These are phyloP conservation scores for Timandra comae DNA, from an alignment of 2,888 invertebrate species.

Conservation along the genomic window DNA sequence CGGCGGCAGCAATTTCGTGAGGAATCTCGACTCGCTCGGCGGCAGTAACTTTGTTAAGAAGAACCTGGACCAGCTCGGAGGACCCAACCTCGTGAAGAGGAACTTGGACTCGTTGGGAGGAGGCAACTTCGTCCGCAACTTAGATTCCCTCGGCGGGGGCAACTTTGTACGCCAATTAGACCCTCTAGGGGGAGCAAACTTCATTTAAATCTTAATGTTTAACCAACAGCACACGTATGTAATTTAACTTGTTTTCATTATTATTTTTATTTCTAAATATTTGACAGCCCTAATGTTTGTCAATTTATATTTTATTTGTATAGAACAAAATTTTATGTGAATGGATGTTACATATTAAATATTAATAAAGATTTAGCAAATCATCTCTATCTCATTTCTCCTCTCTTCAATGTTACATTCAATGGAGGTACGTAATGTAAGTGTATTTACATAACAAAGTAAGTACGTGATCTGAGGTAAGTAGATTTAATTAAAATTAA, in stretches of 20 bases:
- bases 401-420: background rate
- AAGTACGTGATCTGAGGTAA: background rate
- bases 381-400: constrained; percentile 5
- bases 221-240: constrained; percentile 11
- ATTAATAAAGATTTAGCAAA: constrained; percentile 45
- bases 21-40: constrained; percentile 58
- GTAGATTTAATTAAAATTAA: background rate
- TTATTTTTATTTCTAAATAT: constrained; percentile 9
- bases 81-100: constrained; percentile 59
- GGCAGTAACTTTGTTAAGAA: constrained; percentile 63
- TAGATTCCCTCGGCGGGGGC: constrained; percentile 71
- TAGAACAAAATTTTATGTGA: constrained; percentile 15
- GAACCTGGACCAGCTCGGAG: constrained; percentile 60
- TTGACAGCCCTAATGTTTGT: too few relatives aligned
- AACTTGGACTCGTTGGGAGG: constrained; percentile 63
- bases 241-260: constrained; percentile 13
- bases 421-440: background rate
- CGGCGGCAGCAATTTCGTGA: constrained; percentile 60
- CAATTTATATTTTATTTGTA: too few relatives aligned
- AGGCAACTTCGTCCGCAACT: constrained; percentile 57
- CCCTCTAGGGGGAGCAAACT: constrained; percentile 68
- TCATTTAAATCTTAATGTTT: constrained; percentile 35
- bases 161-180: constrained; percentile 64
- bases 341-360: constrained; percentile 31
- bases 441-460: background rate